These are phyloP conservation scores for Tympanoctomys barrerae DNA, from an alignment of 2,797 vertebrate genomes.

Conservation along the genomic window DNA sequence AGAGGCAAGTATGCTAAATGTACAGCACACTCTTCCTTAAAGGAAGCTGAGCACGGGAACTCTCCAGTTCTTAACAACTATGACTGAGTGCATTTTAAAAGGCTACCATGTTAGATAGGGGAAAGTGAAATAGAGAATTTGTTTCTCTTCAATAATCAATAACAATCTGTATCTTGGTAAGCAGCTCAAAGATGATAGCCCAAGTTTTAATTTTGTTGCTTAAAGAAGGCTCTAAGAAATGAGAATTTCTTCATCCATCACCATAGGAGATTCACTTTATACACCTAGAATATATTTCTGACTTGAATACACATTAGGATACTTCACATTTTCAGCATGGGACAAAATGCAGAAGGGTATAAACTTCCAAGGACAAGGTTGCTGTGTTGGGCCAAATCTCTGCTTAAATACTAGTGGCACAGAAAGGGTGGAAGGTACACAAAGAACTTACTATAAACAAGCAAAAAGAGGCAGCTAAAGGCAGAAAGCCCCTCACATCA, in stretches of 20 bases:
- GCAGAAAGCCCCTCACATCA: constrained; percentile 58
- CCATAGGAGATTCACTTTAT: constrained; percentile 66
- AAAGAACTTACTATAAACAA: constrained; percentile 65
- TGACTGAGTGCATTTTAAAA: constrained; percentile 55
- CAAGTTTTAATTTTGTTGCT: constrained; percentile 67
- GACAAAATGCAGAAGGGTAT: constrained; percentile 60
- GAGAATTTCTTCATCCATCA: constrained; percentile 59
- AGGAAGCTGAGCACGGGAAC: constrained; percentile 70
- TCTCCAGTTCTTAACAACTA: constrained; percentile 78
- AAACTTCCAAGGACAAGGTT: constrained; percentile 61
- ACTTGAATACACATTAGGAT: constrained; percentile 67
- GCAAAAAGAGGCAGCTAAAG: constrained; percentile 62
- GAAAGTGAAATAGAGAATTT: constrained; percentile 38
- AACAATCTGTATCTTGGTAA: constrained; percentile 74
- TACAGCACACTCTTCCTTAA: constrained; percentile 75
- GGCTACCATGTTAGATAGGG: constrained; percentile 15
- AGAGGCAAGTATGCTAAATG: constrained; percentile 73
- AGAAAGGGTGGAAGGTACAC: constrained; percentile 61
- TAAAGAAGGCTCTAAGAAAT: constrained; percentile 67
- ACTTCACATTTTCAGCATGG: constrained; percentile 74
- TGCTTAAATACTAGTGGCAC: constrained; percentile 64
- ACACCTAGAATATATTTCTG: constrained; percentile 73
- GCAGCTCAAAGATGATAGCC: constrained; percentile 65
- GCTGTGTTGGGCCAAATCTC: constrained; percentile 61
- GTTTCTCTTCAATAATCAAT: constrained; percentile 66